Conservation (phyloP, 2,797 vertebrate genomes). For the Zalophus californianus region DNA sequence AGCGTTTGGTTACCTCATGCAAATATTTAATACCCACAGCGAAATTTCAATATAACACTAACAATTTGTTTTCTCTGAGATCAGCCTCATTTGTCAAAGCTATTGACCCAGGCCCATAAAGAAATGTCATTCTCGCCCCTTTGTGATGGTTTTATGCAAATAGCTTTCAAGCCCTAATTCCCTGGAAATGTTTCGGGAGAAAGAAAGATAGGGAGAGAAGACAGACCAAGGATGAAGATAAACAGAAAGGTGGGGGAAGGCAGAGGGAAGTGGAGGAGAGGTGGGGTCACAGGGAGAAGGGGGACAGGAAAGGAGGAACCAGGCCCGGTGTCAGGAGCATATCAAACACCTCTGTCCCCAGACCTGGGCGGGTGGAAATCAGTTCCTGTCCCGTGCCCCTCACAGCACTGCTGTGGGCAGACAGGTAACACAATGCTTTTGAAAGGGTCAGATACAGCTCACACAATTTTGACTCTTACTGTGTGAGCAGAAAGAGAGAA, state of each 20-base stretch:
- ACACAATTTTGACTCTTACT: not conserved
- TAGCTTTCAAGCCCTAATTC: slow-evolving; percentile 69
- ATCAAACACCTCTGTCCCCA: rapidly evolving
- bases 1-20: slow-evolving; percentile 72
- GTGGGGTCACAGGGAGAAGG: not conserved
- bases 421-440: not conserved
- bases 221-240: not conserved
- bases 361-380: rapidly evolving
- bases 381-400: rapidly evolving
- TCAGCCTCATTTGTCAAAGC: slow-evolving; percentile 80
- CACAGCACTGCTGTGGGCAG: not conserved
- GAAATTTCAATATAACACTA: slow-evolving; percentile 77
- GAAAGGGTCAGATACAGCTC: not conserved
- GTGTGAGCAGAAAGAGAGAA: not conserved
- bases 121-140: slow-evolving; percentile 64
- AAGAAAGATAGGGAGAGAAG: not conserved
- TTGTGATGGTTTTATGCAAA: slow-evolving; percentile 77
- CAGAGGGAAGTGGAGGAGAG: not conserved
- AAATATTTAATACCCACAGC: slow-evolving; percentile 78
- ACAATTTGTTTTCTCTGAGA: slow-evolving; percentile 79
- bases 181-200: slow-evolving; percentile 38
- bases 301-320: not conserved
- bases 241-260: not conserved
- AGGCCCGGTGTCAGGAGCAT: not conserved
- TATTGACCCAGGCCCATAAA: slow-evolving; percentile 72